Conservation (phyloP, 2,888 invertebrate species). For the Choristoneura rosaceana region DNA sequence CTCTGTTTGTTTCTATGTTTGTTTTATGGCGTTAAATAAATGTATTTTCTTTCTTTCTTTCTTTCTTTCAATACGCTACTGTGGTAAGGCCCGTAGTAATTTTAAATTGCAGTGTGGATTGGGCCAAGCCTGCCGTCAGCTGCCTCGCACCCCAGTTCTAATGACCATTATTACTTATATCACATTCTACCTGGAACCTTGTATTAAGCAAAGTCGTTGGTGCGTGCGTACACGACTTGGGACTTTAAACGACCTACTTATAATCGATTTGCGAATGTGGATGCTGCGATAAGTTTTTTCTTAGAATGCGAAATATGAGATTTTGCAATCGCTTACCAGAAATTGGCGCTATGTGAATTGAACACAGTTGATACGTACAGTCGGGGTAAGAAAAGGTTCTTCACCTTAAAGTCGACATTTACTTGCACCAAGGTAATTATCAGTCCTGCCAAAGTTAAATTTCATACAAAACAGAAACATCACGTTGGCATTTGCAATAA, state of each 20-base stretch:
- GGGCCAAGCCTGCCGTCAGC: neutral
- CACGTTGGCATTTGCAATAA: no score
- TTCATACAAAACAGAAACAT: no score
- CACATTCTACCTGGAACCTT: constrained; percentile 15
- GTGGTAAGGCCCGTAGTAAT: neutral
- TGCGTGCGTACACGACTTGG: neutral
- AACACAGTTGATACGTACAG: no score
- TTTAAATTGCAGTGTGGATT: neutral
- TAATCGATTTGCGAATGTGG: neutral
- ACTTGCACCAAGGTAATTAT: no score
- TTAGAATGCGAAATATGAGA: neutral
- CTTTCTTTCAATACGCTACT: neutral
- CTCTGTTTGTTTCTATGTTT: no score
- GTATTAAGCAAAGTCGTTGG: constrained; percentile 2
- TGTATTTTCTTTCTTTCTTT: no score
- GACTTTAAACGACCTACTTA: neutral
- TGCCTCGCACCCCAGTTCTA: neutral
- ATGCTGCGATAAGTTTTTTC: neutral
- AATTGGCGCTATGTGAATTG: no score
- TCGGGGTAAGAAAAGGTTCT: no score
- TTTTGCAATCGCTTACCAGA: neutral
- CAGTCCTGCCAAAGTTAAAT: no score
- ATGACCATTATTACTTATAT: constrained; percentile 9
- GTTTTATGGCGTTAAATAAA: no score
- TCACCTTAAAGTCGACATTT: no score